Base-by-base conservation (phyloP, 2,113 vertebrate species). In the Orthonyx spaldingii region DNA sequence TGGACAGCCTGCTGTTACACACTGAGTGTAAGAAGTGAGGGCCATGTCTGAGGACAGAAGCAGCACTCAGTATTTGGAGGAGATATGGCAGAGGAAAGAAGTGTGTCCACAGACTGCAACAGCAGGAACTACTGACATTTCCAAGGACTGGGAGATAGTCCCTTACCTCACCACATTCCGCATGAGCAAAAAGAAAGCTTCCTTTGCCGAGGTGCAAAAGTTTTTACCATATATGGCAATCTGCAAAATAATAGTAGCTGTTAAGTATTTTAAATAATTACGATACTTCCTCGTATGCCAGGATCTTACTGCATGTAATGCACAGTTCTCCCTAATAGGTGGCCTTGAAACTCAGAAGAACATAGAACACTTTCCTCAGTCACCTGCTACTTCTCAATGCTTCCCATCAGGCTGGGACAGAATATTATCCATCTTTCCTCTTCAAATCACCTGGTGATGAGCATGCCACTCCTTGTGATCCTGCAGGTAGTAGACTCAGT, bases 181-280 rank as follows among this genome's bases (percentile, higher is more conserved):
- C 99, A 99, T 99, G 91, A 99, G 97, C 89, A 99, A 97, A 93
- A 98, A 98, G 97, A 99, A 99, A 7, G 99, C 99, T 15, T 99
- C 98, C 96, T 96, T 99, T 75, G 99, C 99, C 9, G 99, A 99
- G 13, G 97, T 98, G 97, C 99, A 99, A 98, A 99, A 99, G 98
- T 98, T 99, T 97, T 98, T 99, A 86, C 99, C 99, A 39, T 99
- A 99, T 96, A 99, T 98, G 91, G 99, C 99, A 96, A 99, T 99
- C 99, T 99, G 97, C 37, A 95, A 95, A 97, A 92, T 27, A 97
- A 49, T 2, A 95, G 85, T 6, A 82, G 42, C 32, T 86, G 66
- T 87, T 90, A 46, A 32, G 44, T 59, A 59, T 52, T 87, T 86
- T 18, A 71, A 70, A 47, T 56, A 49, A 64, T 68, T 17, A 56